These are phyloP conservation scores for Isurus oxyrinchus DNA, from an alignment of 2,113 vertebrate species.

Conservation along the genomic window DNA sequence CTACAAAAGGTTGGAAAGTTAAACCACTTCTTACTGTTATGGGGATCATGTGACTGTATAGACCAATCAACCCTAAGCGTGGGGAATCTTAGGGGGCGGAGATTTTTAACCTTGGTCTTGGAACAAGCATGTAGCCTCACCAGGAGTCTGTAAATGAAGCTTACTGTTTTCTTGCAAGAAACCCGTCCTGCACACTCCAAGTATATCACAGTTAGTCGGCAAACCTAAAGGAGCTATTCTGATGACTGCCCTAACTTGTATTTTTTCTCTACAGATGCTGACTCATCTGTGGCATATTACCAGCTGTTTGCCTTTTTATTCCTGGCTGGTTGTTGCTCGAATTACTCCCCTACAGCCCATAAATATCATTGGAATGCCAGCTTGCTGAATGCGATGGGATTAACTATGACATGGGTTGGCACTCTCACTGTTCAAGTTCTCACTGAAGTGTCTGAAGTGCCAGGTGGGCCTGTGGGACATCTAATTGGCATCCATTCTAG, in stretches of 20 bases:
- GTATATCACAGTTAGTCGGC: background rate
- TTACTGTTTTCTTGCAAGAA: too few relatives aligned
- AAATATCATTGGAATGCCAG: background rate
- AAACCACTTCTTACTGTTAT: too few relatives aligned
- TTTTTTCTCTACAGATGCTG: background rate
- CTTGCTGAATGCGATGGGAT: background rate
- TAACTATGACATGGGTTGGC: background rate
- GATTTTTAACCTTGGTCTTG: too few relatives aligned
- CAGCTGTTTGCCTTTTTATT: background rate
- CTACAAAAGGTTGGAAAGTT: background rate
- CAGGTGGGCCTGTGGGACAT: background rate
- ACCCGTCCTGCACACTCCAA: too few relatives aligned
- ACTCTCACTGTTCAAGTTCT: background rate
- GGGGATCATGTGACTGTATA: too few relatives aligned
- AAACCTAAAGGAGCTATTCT: background rate
- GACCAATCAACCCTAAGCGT: too few relatives aligned
- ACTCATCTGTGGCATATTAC: background rate
- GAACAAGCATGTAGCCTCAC: too few relatives aligned
- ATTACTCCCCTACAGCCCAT: background rate
- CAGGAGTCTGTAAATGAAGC: too few relatives aligned
- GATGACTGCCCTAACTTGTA: background rate
- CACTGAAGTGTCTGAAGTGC: background rate
- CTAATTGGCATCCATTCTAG: background rate
- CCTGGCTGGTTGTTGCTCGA: background rate
- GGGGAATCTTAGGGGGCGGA: too few relatives aligned